Conservation (phyloP, 2,113 vertebrate species). For the Notechis scutatus region DNA sequence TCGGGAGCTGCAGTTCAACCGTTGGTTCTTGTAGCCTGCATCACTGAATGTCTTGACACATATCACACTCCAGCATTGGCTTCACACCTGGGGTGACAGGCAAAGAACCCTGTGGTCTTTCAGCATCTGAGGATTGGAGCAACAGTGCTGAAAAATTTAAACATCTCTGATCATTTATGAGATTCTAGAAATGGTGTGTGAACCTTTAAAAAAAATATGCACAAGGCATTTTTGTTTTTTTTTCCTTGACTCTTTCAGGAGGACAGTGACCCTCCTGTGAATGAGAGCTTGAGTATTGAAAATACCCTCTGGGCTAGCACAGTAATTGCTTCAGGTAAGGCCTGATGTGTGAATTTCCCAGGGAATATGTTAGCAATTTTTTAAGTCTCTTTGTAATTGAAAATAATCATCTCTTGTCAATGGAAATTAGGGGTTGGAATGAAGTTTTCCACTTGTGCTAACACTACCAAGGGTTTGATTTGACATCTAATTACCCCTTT, state of each 20-base stretch:
- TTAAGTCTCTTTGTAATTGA: slow-evolving; percentile 56
- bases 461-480: slow-evolving; percentile 48
- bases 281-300: slow-evolving; percentile 95
- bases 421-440: slow-evolving; percentile 60
- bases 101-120: background rate
- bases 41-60: background rate
- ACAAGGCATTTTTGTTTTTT: background rate
- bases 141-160: background rate
- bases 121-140: background rate
- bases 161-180: background rate
- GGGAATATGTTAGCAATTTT: slow-evolving; percentile 70
- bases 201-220: background rate
- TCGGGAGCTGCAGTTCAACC: background rate
- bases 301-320: slow-evolving; percentile 98
- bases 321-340: slow-evolving; percentile 90
- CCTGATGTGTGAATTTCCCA: accelerated
- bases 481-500: slow-evolving; percentile 48
- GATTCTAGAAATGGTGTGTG: background rate
- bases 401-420: slow-evolving; percentile 64
- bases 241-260: slow-evolving; percentile 72
- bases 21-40: background rate
- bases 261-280: slow-evolving; percentile 91
- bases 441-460: slow-evolving; percentile 53
- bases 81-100: background rate
- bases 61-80: background rate